Percentiles rank a stretch among this genome's conserved stretches.
These are phyloP conservation scores for Sternotherus odoratus DNA, from an alignment of 2,797 vertebrate genomes.

Conservation along the genomic window DNA sequence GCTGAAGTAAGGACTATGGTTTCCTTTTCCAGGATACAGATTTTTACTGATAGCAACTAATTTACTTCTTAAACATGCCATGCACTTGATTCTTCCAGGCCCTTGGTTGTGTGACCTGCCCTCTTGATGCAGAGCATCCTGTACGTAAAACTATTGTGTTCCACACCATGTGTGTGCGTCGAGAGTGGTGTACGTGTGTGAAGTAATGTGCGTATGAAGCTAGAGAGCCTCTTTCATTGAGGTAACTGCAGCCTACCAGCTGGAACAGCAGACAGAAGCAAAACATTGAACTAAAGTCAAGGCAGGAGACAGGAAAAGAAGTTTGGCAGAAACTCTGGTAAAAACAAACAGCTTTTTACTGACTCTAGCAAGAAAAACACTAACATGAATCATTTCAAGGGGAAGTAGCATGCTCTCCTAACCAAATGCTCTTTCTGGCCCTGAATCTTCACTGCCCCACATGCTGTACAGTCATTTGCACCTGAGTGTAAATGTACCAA, in stretches of 20 bases:
- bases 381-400: not conserved
- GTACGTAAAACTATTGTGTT: slow-evolving; percentile 84
- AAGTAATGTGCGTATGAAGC: not conserved
- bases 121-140: slow-evolving; percentile 77
- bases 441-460: not conserved
- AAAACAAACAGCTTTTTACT: slow-evolving; percentile 37
- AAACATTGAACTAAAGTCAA: slow-evolving; percentile 51
- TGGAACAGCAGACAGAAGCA: slow-evolving; percentile 54
- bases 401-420: not conserved
- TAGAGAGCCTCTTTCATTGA: slow-evolving; percentile 41
- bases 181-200: not conserved
- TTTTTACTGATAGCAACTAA: slow-evolving; percentile 74
- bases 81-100: slow-evolving; percentile 32
- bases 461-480: not conserved
- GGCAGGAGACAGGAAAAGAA: not conserved
- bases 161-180: not conserved
- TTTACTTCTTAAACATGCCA: slow-evolving; percentile 65
- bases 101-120: slow-evolving; percentile 62
- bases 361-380: slow-evolving; percentile 43
- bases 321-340: not conserved
- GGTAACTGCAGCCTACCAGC: slow-evolving; percentile 52
- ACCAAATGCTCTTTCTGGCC: not conserved
- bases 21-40: slow-evolving; percentile 86
- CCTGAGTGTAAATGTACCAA: not conserved
- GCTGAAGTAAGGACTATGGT: slow-evolving; percentile 68